Evolutionary conservation across 2,113 vertebrate genomes (phyloP).

Genomic region (Macaca nemestrina): DNA sequence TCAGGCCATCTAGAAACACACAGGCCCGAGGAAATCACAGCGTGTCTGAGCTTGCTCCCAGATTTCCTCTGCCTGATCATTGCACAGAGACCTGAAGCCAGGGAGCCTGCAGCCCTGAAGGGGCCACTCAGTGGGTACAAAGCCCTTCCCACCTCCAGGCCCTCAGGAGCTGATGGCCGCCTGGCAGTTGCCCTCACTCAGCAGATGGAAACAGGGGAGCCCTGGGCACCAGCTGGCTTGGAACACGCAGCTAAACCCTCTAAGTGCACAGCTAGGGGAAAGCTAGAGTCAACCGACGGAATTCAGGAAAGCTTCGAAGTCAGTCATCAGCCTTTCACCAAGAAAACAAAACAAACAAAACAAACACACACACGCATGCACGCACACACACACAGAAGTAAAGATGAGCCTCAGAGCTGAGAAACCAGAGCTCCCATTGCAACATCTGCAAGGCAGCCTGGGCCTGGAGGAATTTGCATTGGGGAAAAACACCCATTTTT

Average conservation of each 20-base stretch:
- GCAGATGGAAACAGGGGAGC: not conserved
- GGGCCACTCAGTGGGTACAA: too few species aligned
- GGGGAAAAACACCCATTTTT: rapidly evolving
- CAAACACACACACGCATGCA: too few species aligned
- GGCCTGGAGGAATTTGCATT: not conserved
- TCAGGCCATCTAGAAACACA: rapidly evolving
- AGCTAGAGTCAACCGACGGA: not conserved
- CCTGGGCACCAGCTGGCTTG: not conserved
- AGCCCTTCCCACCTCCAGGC: too few species aligned
- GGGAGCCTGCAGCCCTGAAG: not conserved
- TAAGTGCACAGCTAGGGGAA: not conserved
- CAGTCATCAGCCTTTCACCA: not conserved
- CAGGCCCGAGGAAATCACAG: not conserved
- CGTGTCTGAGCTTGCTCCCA: not conserved
- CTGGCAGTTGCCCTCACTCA: not conserved
- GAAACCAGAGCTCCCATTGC: rapidly evolving
- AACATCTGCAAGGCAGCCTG: too few species aligned
- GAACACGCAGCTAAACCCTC: not conserved
- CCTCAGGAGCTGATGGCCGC: not conserved
- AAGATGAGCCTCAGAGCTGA: not conserved
- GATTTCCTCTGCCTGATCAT: rapidly evolving
- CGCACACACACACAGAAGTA: not conserved
- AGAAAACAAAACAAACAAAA: not conserved
- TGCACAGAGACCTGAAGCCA: not conserved
- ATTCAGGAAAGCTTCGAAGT: not conserved